Evolutionary conservation across 2,113 vertebrate species (phyloP).

Genomic region (Phocoena phocoena): DNA sequence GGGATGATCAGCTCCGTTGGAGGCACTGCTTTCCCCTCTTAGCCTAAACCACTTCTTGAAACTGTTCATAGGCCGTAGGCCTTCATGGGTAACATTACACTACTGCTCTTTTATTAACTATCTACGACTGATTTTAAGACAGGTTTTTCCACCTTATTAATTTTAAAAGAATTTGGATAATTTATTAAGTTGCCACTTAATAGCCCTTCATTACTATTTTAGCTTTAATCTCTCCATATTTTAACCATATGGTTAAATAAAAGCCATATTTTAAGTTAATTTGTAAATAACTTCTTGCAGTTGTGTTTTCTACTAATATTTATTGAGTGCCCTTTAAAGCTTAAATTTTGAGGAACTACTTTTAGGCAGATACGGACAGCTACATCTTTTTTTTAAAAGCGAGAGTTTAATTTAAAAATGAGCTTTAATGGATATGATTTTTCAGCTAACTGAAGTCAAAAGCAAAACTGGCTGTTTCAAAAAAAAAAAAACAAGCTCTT

Average conservation of each 20-base stretch:
- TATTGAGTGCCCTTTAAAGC: background rate
- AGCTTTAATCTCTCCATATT: background rate
- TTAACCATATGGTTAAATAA: background rate
- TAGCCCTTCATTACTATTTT: background rate
- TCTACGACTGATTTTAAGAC: background rate
- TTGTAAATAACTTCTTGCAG: background rate
- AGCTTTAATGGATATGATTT: background rate
- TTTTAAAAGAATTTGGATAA: constrained; percentile 1
- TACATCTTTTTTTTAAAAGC: background rate
- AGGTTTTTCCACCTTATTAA: background rate
- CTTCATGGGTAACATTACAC: background rate
- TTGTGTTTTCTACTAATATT: background rate
- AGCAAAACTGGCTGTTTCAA: background rate
- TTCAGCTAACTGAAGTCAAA: background rate
- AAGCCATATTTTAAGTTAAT: constrained; percentile 18
- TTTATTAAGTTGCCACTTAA: background rate
- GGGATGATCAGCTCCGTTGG: rapidly evolving
- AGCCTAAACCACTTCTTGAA: background rate
- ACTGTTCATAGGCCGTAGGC: background rate
- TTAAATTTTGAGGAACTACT: background rate
- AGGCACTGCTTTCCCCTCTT: background rate
- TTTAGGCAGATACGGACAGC: background rate
- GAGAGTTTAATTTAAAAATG: background rate
- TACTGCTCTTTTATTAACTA: background rate
- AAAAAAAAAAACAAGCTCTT: background rate